phyloP scores from a whole-genome alignment of 1,140 invertebrate species.

The Hypothenemus hampei region DNA sequence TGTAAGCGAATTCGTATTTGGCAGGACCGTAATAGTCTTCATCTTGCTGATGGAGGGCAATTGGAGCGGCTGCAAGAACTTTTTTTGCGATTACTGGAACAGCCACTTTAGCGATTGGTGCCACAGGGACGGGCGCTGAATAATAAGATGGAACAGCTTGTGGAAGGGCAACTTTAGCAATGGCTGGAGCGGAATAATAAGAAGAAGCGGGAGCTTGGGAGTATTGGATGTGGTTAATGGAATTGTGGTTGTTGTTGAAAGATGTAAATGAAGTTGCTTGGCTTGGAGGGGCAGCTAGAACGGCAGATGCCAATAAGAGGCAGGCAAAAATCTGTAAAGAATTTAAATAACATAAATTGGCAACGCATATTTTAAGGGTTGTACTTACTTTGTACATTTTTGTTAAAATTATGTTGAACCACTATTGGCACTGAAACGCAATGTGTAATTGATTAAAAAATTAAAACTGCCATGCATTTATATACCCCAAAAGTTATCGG shows the following conservation, averaged over 20 bases:
- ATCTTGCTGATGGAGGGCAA: slow-evolving; percentile 23
- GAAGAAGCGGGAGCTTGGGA: slow-evolving; percentile 28
- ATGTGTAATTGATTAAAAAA: background rate
- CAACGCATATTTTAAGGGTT: background rate
- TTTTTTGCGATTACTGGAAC: slow-evolving; percentile 22
- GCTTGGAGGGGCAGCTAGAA: slow-evolving; percentile 10
- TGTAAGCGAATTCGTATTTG: slow-evolving; percentile 34
- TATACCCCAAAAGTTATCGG: background rate
- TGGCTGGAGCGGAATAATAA: slow-evolving; percentile 16
- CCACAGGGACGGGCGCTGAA: slow-evolving; percentile 23
- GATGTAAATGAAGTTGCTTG: slow-evolving; percentile 25
- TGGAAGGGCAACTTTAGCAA: background rate
- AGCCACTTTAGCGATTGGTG: slow-evolving; percentile 27
- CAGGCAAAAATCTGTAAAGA: slow-evolving; percentile 17
- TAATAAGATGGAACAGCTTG: slow-evolving; percentile 9
- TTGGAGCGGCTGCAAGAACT: slow-evolving; percentile 16
- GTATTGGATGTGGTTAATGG: slow-evolving; percentile 48
- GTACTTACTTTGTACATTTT: slow-evolving; percentile 9
- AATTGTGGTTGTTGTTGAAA: slow-evolving; percentile 30
- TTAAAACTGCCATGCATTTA: background rate
- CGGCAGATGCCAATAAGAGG: slow-evolving; percentile 6
- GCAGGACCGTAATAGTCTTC: slow-evolving; percentile 28
- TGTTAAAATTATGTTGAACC: too few relatives aligned
- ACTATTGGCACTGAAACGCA: background rate
- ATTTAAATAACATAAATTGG: background rate